phyloP scores from a whole-genome alignment of 2,797 vertebrate species.

The Acrossocheilus wenchowensis region DNA sequence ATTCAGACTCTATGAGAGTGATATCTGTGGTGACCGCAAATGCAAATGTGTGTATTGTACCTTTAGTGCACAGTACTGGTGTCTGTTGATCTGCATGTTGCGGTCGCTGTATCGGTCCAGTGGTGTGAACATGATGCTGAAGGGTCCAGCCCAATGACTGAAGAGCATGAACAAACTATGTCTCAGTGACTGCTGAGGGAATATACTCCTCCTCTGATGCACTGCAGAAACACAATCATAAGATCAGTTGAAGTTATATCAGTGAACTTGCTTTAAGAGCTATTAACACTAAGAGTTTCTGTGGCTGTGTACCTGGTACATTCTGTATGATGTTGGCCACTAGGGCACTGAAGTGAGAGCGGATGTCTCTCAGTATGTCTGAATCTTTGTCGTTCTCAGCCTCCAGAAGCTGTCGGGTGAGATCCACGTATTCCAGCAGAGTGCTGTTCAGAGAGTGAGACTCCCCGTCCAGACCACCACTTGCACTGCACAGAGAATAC shows the following conservation, averaged over 20 bases:
- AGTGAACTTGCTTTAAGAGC: neutral
- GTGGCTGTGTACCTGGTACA: slow-evolving; percentile 87
- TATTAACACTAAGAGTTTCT: neutral
- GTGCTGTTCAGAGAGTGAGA: slow-evolving; percentile 96
- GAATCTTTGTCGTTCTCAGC: slow-evolving; percentile 99
- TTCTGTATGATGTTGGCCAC: slow-evolving; percentile 99
- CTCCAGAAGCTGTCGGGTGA: slow-evolving; percentile 95
- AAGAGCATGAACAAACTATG: slow-evolving; percentile 99
- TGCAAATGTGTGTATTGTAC: slow-evolving; percentile 70
- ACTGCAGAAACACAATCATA: slow-evolving; percentile 76
- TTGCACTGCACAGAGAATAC: slow-evolving; percentile 80
- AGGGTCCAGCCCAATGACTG: slow-evolving; percentile 99
- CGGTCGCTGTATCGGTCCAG: slow-evolving; percentile 98
- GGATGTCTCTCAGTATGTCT: slow-evolving; percentile 94
- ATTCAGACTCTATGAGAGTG: neutral
- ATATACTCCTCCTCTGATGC: slow-evolving; percentile 96
- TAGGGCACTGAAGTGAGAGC: slow-evolving; percentile 99
- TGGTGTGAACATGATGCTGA: slow-evolving; percentile 99
- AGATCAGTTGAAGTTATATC: neutral
- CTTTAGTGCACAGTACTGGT: slow-evolving; percentile 98
- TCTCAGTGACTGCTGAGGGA: slow-evolving; percentile 96
- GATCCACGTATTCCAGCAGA: slow-evolving; percentile 95
- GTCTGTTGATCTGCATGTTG: slow-evolving; percentile 98
- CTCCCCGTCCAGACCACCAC: slow-evolving; percentile 95
- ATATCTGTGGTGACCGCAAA: neutral